Percentiles rank a stretch among this genome's conserved stretches.
phyloP scores from a whole-genome alignment of 2,113 vertebrate genomes.

The Coptodon rendalli region DNA sequence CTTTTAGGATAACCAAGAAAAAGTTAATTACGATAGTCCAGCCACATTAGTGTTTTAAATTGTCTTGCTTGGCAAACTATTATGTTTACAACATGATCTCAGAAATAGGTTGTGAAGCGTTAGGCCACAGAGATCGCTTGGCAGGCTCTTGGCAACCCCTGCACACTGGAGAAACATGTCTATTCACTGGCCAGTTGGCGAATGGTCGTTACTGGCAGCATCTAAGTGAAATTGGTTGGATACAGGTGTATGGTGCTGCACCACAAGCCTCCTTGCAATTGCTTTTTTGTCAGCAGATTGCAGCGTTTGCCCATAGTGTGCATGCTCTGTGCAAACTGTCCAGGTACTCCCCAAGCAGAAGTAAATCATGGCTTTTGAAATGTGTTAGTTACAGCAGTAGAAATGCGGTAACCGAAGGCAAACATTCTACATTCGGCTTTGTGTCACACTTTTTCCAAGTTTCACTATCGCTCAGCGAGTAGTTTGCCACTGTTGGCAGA shows the following conservation, averaged over 20 bases:
- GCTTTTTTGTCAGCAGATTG: neutral
- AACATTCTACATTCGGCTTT: neutral
- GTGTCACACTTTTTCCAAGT: neutral
- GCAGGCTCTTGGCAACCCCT: neutral
- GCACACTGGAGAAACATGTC: neutral
- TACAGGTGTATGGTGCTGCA: neutral
- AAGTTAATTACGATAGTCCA: neutral
- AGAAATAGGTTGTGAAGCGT: neutral
- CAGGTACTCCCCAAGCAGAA: neutral
- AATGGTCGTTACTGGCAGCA: neutral
- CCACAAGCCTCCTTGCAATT: neutral
- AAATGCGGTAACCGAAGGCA: rapidly evolving
- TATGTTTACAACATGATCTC: neutral
- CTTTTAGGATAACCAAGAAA: neutral
- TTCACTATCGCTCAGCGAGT: rapidly evolving
- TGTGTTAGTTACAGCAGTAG: neutral
- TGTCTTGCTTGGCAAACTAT: neutral
- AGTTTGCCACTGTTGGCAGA: neutral
- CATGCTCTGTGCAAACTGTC: neutral
- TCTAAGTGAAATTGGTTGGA: neutral
- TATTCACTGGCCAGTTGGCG: neutral
- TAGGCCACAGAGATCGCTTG: neutral
- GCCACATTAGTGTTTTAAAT: neutral
- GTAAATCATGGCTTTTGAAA: neutral
- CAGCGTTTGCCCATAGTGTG: neutral